These are phyloP conservation scores for Prenolepis imparis DNA, from an alignment of 2,888 invertebrate species.

Conservation along the genomic window DNA sequence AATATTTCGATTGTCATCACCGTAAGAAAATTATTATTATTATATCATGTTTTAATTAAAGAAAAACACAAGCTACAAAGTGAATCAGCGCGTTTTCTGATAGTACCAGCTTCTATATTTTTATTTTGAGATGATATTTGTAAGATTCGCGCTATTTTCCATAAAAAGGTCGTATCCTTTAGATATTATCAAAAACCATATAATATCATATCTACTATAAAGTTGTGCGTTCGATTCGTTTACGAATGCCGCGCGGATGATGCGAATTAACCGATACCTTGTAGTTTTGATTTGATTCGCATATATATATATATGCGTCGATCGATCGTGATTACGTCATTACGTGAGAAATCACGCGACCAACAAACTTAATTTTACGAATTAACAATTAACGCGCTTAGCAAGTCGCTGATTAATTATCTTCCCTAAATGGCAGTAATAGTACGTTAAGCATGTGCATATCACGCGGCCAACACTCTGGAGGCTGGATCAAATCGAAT, in stretches of 20 bases:
- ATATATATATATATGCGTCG: not conserved
- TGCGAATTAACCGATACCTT: not conserved
- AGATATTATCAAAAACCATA: constrained; percentile 27
- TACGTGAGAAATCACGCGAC: constrained; percentile 12
- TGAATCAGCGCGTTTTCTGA: not conserved
- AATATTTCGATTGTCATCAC: constrained; percentile 46
- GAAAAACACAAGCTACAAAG: not conserved
- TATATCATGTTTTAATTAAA: constrained; percentile 1
- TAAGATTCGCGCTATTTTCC: not conserved
- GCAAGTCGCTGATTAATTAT: constrained; percentile 10
- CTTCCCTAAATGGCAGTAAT: constrained; percentile 46
- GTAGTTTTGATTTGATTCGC: constrained; percentile 40
- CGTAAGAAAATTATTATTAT: not conserved
- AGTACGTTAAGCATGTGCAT: constrained; percentile 16
- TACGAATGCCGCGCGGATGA: not conserved
- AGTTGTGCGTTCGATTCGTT: constrained; percentile 46
- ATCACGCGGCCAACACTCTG: constrained; percentile 13
- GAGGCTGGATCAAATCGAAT: constrained; percentile 13
- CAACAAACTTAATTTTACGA: constrained; percentile 21
- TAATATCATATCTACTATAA: constrained; percentile 1
- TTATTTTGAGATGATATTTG: not conserved
- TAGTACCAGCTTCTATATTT: not conserved
- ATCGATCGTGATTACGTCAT: not conserved
- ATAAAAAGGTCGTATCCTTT: not conserved
- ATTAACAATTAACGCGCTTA: constrained; percentile 2